Conservation (phyloP, 2,113 vertebrate genomes). For the Vicugna pacos region DNA sequence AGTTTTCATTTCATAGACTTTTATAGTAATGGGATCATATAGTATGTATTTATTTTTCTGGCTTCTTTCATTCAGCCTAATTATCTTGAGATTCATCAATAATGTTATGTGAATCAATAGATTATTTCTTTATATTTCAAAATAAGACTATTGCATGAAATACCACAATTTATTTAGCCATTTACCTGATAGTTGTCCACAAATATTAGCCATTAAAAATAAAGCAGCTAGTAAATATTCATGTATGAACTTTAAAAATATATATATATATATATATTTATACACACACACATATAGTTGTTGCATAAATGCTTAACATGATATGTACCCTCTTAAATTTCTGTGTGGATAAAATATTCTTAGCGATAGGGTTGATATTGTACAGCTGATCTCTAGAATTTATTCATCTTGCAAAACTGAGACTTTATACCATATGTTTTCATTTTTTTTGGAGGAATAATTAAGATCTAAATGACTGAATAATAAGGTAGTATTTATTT, state of each 20-base stretch:
- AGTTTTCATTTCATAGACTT: neutral
- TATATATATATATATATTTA: neutral
- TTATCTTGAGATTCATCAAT: neutral
- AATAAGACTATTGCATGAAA: neutral
- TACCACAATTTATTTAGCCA: neutral
- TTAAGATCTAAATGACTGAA: neutral
- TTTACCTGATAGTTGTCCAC: neutral
- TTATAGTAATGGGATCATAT: neutral
- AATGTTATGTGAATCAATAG: neutral
- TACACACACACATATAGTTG: neutral
- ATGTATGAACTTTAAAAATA: neutral
- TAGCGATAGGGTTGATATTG: neutral
- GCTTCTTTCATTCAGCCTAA: neutral
- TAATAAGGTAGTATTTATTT: neutral
- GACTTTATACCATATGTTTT: neutral
- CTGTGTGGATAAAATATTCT: neutral
- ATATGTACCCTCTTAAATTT: neutral
- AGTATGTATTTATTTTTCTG: conserved; percentile 19
- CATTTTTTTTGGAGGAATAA: neutral
- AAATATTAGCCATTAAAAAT: neutral
- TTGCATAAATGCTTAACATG: neutral
- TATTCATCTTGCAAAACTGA: neutral
- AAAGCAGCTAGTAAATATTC: neutral
- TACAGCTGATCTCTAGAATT: neutral
- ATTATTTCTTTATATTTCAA: conserved; percentile 25